A percentile compares a stretch with the other conserved stretches of the same genome.
Evolutionary conservation across 2,113 vertebrate species (phyloP).

Genomic region (Campylorhamphus procurvoides): DNA sequence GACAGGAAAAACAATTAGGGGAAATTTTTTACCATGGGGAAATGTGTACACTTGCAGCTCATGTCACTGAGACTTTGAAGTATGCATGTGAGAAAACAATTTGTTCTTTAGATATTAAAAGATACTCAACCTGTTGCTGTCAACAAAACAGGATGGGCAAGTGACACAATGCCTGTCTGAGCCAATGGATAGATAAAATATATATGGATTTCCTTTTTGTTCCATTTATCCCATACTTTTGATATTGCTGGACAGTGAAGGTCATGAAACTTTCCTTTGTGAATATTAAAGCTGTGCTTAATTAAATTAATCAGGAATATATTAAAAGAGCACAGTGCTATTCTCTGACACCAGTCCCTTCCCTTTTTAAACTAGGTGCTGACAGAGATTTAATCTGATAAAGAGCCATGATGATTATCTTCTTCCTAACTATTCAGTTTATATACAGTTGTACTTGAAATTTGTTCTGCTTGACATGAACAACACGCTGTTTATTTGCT

Average conservation of each 20-base stretch:
- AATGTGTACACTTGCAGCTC: background rate
- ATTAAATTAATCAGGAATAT: background rate
- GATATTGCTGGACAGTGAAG: background rate
- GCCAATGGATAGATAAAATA: background rate
- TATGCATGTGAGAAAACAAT: background rate
- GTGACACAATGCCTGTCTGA: background rate
- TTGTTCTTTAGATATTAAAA: constrained; percentile 39
- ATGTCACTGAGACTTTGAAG: background rate
- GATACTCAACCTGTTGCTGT: constrained; percentile 3
- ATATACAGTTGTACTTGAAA: background rate
- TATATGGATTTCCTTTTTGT: background rate
- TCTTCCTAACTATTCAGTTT: background rate
- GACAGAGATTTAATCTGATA: background rate
- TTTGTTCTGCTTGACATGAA: background rate
- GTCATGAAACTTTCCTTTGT: background rate
- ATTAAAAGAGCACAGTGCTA: background rate
- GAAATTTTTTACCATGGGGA: background rate
- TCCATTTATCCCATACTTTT: background rate
- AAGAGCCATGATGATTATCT: background rate
- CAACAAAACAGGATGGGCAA: background rate
- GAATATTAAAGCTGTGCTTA: background rate
- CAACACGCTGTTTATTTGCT: background rate
- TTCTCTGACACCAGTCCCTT: background rate
- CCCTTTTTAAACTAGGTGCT: background rate
- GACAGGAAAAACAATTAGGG: background rate